These are phyloP conservation scores for Catharus bicknelli DNA, from an alignment of 2,113 vertebrate genomes.

Conservation along the genomic window DNA sequence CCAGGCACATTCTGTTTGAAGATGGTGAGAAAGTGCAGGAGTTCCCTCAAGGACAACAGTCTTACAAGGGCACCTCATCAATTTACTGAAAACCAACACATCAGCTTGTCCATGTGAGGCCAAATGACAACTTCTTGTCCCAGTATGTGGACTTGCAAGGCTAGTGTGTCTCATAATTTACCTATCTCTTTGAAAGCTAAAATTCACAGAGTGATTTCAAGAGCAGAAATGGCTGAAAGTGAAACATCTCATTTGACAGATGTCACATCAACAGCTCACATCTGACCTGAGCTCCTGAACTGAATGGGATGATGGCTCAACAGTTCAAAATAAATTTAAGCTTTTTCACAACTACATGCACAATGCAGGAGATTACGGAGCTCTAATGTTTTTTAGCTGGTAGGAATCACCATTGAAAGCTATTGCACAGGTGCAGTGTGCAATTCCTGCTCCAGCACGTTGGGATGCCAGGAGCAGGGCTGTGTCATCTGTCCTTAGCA, in stretches of 20 bases:
- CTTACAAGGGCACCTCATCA: neutral
- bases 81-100: neutral
- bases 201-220: neutral
- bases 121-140: neutral
- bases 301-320: neutral
- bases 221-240: neutral
- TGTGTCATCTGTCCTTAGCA: neutral
- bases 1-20: neutral
- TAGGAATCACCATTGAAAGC: rapidly evolving
- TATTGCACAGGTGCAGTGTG: neutral
- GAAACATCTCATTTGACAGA: neutral
- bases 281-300: neutral
- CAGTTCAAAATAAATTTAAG: neutral
- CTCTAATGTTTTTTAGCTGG: neutral
- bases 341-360: neutral
- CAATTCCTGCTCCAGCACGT: rapidly evolving
- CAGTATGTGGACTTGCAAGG: neutral
- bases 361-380: neutral
- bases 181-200: neutral
- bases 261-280: neutral
- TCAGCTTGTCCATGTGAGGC: neutral
- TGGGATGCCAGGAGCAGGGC: neutral
- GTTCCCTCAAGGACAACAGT: neutral
- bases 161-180: neutral
- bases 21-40: neutral